Evolutionary conservation across 2,888 invertebrate genomes (phyloP).

Genomic region (Prenolepis imparis): DNA sequence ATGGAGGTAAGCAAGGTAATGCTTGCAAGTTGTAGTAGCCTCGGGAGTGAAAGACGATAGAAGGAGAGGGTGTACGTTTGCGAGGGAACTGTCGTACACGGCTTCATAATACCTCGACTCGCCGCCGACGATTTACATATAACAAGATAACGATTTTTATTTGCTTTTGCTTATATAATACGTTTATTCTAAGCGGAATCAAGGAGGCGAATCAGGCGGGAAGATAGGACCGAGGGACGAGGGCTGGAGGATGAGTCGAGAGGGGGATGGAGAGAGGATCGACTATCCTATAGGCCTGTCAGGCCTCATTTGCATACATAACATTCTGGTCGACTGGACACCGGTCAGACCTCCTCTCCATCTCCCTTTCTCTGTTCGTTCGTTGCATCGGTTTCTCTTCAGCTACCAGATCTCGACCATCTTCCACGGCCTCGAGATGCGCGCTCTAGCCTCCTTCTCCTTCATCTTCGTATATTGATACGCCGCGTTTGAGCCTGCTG

Average conservation of each 20-base stretch:
- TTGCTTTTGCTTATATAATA: constrained; percentile 82
- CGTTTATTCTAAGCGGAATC: constrained; percentile 80
- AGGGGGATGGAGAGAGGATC: constrained; percentile 71
- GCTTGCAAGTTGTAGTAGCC: constrained; percentile 41
- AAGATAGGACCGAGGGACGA: constrained; percentile 51
- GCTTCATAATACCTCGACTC: constrained; percentile 74
- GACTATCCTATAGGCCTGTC: constrained; percentile 83
- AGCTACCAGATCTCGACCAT: constrained; percentile 61
- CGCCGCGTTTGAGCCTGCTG: constrained; percentile 58
- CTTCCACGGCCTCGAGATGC: constrained; percentile 75
- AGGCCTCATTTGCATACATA: constrained; percentile 86
- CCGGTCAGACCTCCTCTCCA: constrained; percentile 82
- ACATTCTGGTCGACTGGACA: constrained; percentile 86
- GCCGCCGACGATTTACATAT: constrained; percentile 82
- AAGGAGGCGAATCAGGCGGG: constrained; percentile 60
- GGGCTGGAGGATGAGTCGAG: constrained; percentile 67
- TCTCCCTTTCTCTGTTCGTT: constrained; percentile 59
- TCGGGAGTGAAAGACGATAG: constrained; percentile 50
- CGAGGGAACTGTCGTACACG: constrained; percentile 64
- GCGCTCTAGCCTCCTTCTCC: constrained; percentile 62
- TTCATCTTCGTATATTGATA: constrained; percentile 75
- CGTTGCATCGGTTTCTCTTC: constrained; percentile 58
- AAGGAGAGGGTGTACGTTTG: constrained; percentile 67
- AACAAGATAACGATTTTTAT: constrained; percentile 84
- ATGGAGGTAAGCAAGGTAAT: constrained; percentile 58